These are phyloP conservation scores for Drosophila sulfurigaster DNA, from an alignment of 1,140 invertebrate genomes.

Conservation along the genomic window DNA sequence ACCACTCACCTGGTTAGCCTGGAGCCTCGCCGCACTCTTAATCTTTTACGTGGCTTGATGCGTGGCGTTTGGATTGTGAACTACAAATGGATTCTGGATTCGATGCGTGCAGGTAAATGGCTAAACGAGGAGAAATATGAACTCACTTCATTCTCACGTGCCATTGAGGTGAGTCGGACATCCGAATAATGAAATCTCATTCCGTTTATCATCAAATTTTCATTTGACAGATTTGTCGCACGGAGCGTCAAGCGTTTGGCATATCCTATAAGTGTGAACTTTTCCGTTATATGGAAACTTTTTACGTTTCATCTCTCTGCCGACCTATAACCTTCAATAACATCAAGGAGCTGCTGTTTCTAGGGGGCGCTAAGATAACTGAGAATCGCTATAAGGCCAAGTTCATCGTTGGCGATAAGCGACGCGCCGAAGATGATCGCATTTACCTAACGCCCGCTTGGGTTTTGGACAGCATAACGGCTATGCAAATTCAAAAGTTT, in stretches of 20 bases:
- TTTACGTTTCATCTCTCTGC: slow-evolving; percentile 84
- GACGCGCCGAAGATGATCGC: slow-evolving; percentile 62
- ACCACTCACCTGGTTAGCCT: slow-evolving; percentile 87
- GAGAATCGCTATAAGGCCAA: slow-evolving; percentile 81
- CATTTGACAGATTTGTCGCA: slow-evolving; percentile 83
- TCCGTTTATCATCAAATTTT: not conserved
- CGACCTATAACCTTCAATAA: slow-evolving; percentile 80
- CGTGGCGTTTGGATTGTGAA: slow-evolving; percentile 87
- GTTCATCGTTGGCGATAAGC: slow-evolving; percentile 85
- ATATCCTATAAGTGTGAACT: slow-evolving; percentile 85
- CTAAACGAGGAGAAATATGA: slow-evolving; percentile 86
- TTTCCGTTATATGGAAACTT: slow-evolving; percentile 85
- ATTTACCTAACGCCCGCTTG: slow-evolving; percentile 85
- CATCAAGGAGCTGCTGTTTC: slow-evolving; percentile 85
- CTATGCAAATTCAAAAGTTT: slow-evolving; percentile 74
- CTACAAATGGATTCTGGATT: slow-evolving; percentile 86
- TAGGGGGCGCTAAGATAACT: slow-evolving; percentile 85
- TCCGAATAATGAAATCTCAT: not conserved
- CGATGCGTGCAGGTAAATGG: slow-evolving; percentile 85
- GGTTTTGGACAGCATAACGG: slow-evolving; percentile 85
- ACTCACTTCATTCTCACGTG: slow-evolving; percentile 85
- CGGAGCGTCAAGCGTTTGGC: slow-evolving; percentile 86
- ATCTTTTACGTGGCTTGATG: slow-evolving; percentile 86
- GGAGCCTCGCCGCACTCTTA: slow-evolving; percentile 86
- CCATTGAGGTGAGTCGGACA: slow-evolving; percentile 85